Conservation (phyloP, 2,888 invertebrate species). For the Acleris literana region DNA sequence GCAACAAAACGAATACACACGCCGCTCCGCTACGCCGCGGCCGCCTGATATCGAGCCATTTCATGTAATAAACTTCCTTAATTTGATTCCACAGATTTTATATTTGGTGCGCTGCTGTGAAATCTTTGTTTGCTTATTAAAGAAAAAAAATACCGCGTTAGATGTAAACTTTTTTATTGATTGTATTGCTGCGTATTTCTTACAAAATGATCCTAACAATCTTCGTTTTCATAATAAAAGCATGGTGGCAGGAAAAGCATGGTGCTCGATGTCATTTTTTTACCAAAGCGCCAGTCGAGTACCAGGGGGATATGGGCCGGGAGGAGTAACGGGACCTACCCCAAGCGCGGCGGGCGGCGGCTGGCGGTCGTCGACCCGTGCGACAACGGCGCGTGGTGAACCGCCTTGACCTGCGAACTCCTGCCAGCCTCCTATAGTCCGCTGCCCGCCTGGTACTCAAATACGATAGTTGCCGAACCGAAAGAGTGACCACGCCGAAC, state of each 20-base stretch:
- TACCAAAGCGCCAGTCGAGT: conserved; percentile 36
- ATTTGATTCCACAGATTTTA: conserved; percentile 29
- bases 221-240: background rate
- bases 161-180: background rate
- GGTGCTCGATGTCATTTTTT: conserved; percentile 17
- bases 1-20: conserved; percentile 43
- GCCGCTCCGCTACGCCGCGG: conserved; percentile 33
- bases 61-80: conserved; percentile 46
- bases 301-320: conserved; percentile 56
- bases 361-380: conserved; percentile 70
- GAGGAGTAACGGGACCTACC: conserved; percentile 70
- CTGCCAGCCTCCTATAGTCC: conserved; percentile 60
- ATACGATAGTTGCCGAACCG: conserved; percentile 43
- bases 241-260: background rate
- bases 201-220: background rate
- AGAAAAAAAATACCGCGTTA: background rate
- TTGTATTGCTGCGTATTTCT: too few relatives aligned
- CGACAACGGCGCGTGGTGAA: conserved; percentile 55
- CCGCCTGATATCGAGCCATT: conserved; percentile 44
- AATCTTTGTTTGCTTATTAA: conserved; percentile 12
- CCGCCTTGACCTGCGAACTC: conserved; percentile 73
- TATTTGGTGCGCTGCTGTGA: conserved; percentile 14
- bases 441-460: conserved; percentile 61
- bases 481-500: conserved; percentile 21
- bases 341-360: conserved; percentile 54